phyloP scores from a whole-genome alignment of 1,140 invertebrate genomes.

The Ectropis grisescens region DNA sequence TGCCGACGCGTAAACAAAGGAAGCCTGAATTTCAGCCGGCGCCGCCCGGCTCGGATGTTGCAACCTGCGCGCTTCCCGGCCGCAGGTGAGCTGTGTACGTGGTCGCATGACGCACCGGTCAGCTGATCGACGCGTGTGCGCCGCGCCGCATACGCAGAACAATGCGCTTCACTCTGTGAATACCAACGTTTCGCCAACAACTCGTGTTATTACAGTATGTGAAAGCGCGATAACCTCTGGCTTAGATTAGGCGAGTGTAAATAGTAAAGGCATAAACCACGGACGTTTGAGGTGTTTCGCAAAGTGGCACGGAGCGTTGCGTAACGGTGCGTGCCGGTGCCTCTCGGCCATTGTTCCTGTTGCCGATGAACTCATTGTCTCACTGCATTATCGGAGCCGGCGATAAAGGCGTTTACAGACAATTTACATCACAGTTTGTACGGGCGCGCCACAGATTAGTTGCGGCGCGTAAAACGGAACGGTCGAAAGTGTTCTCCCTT shows the following conservation, averaged over 20 bases:
- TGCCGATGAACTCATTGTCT: slow-evolving; percentile 26
- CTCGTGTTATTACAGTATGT: too few relatives aligned
- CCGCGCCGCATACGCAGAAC: slow-evolving; percentile 49
- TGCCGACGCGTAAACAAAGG: slow-evolving; percentile 64
- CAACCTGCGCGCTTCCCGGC: slow-evolving; percentile 1
- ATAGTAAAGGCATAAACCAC: too few relatives aligned
- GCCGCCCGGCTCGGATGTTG: slow-evolving; percentile 17
- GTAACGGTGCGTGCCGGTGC: slow-evolving; percentile 26
- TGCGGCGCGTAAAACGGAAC: too few relatives aligned
- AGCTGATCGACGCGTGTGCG: slow-evolving; percentile 51
- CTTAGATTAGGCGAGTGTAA: too few relatives aligned
- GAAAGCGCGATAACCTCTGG: too few relatives aligned
- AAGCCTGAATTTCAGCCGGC: slow-evolving; percentile 43
- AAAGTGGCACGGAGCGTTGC: slow-evolving; percentile 41
- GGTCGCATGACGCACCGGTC: slow-evolving; percentile 43
- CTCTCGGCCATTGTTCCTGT: slow-evolving; percentile 9
- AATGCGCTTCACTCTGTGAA: slow-evolving; percentile 26
- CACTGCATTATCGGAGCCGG: slow-evolving; percentile 18
- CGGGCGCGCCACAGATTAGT: too few relatives aligned
- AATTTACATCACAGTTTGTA: too few relatives aligned
- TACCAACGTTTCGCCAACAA: too few relatives aligned
- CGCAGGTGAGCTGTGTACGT: slow-evolving; percentile 24
- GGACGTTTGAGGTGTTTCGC: too few relatives aligned
- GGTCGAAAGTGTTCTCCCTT: too few relatives aligned
- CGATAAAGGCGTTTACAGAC: slow-evolving; percentile 14